Conservation (phyloP, 1,140 invertebrate species). For the Drosophila kikkawai region DNA sequence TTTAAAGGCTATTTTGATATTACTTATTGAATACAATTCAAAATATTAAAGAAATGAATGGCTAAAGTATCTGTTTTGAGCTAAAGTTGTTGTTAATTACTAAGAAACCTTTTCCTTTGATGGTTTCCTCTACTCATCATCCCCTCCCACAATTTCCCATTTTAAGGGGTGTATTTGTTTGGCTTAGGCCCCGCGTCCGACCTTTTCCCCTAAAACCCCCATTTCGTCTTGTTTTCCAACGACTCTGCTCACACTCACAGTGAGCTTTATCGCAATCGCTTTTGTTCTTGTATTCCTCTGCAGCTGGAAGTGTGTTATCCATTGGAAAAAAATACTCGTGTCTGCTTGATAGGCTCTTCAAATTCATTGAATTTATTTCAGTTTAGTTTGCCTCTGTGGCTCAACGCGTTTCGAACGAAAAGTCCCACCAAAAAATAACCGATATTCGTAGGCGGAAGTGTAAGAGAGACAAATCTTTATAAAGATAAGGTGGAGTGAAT, state of each 20-base stretch:
- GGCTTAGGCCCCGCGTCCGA: slow-evolving; percentile 26
- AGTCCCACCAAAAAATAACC: slow-evolving; percentile 12
- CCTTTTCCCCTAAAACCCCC: neutral
- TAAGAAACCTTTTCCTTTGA: slow-evolving; percentile 5
- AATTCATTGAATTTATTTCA: slow-evolving; percentile 50
- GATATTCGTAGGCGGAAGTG: slow-evolving; percentile 68
- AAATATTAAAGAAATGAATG: neutral
- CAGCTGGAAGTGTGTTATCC: slow-evolving; percentile 55
- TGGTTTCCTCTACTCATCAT: neutral
- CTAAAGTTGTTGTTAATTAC: neutral
- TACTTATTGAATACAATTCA: too few species aligned
- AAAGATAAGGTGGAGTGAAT: slow-evolving; percentile 35
- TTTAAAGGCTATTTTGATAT: neutral
- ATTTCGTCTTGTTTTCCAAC: slow-evolving; percentile 27
- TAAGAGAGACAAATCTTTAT: slow-evolving; percentile 31
- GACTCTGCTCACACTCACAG: slow-evolving; percentile 32
- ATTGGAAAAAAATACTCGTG: slow-evolving; percentile 48
- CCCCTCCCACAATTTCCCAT: slow-evolving; percentile 13
- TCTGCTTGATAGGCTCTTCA: slow-evolving; percentile 31
- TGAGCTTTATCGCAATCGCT: slow-evolving; percentile 49
- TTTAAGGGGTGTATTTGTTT: slow-evolving; percentile 68
- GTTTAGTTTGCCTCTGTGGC: slow-evolving; percentile 65
- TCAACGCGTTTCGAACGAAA: slow-evolving; percentile 48
- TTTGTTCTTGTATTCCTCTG: slow-evolving; percentile 57
- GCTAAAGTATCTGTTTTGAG: neutral